phyloP scores from a whole-genome alignment of 2,797 vertebrate genomes.

The Acomys russatus region DNA sequence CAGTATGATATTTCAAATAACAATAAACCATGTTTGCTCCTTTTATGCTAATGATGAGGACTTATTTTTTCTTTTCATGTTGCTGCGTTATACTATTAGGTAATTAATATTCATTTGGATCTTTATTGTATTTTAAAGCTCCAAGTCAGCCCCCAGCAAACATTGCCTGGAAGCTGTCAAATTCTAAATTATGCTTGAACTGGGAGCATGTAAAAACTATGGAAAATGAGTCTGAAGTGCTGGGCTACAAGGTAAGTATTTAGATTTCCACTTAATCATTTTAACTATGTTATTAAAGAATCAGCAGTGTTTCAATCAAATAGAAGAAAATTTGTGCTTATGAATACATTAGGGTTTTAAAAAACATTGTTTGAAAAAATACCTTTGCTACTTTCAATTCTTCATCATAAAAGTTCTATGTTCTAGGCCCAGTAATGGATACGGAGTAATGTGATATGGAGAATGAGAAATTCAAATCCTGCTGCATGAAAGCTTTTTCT shows the following conservation, averaged over 20 bases:
- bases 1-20: conserved; percentile 42
- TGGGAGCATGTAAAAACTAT: conserved; percentile 95
- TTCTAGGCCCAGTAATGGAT: background rate
- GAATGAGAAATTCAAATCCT: background rate
- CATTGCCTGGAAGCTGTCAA: conserved; percentile 94
- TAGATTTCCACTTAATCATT: conserved; percentile 19
- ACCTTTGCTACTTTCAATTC: background rate
- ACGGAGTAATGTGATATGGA: background rate
- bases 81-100: conserved; percentile 28
- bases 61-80: conserved; percentile 63
- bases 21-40: conserved; percentile 49
- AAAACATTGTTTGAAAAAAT: background rate
- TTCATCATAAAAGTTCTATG: background rate
- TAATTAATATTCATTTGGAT: conserved; percentile 69
- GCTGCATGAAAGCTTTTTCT: background rate
- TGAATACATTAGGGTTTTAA: background rate
- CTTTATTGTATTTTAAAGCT: conserved; percentile 89
- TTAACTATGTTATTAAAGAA: background rate
- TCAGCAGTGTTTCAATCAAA: background rate
- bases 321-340: background rate
- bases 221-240: conserved; percentile 95
- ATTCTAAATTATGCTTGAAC: conserved; percentile 94
- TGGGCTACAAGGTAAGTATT: conserved; percentile 94
- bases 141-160: conserved; percentile 93
- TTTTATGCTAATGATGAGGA: conserved; percentile 54